Evolutionary conservation across 2,888 invertebrate genomes (phyloP), one percentile per base, ranked within the genome.

Genomic region (Lordiphosa andalusiaca): DNA sequence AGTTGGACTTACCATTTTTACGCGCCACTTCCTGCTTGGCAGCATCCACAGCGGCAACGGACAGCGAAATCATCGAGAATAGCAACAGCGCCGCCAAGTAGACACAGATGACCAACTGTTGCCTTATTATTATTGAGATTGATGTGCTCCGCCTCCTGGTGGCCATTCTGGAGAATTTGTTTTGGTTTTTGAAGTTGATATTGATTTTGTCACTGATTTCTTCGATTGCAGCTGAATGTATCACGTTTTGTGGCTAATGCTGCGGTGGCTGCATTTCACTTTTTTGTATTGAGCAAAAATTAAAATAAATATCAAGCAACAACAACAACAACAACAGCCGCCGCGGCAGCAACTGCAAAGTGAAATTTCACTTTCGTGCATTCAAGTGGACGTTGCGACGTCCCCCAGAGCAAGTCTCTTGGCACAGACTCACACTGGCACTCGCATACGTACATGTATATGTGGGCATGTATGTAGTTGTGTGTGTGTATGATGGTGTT

Each of bases 361-460:
- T 75, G 80, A 85, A 84, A 83, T 85, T 83, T 83, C 80, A 80
- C 82, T 85, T 82, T 84, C 53, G 51, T 58, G 62, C 55, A 62
- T 54, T 65, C 56, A 77, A 70, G 72, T 73, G 71, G 59, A 69
- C 42, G 19, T 40, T 44, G 19, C 38, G 51, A 6, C 35, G 7
- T 30, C 37, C 9, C 44, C 38, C 39, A n/a, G 10, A 35, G 37
- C 13, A 33, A 7, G 36, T 16, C 21, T 16, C 16, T 37, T 38
- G 16, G 25, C 30, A 47, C 23, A 12, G 33, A 36, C 21, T 13
- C 19, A 19, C 19, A 36, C 38, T 47, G 13, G 10, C 33, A 37
- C 19, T 36, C 6, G 23, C 23, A 23, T 2, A 23, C n/a, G n/a
- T 2, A 30, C 3, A 30, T 6, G 2, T 6, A 6, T 25, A 6